Evolutionary conservation across 2,888 invertebrate species (phyloP), one percentile per base, ranked within the genome.

Genomic region (Euplagia quadripunctaria): DNA sequence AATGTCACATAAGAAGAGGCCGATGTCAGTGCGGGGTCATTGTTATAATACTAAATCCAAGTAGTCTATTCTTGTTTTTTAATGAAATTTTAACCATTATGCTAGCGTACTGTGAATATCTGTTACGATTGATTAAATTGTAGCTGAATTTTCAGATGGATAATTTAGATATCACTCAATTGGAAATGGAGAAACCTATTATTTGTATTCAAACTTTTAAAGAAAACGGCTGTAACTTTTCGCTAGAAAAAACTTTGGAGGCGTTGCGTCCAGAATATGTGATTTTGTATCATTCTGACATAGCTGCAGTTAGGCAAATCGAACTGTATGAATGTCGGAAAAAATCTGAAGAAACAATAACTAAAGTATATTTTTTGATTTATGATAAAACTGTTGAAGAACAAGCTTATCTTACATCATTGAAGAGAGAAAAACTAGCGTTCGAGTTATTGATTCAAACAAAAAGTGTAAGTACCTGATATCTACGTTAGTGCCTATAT

Each of bases 311-410:
- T 12, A 96, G 99, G 43, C 98, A 99, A 92, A 96, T 99, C 74
- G 99, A 99, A 96, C 97, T 98, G 79, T 98, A 97, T 87, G 98
- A 97, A 89, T 96, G 97, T 46, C 96, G 97, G 49, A 96, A 96
- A 76, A 90, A 93, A 64, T 78, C 88, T 0, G 90, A 93, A 3
- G 95, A 96, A 14, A 91, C 96, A 0, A 90, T 94, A 20, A 90
- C 97, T 8, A 97, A 97, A 86, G 97, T 99, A 12, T 99, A 98
- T 92, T 99, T 99, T 87, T 91, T 99, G 68, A 97, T 99, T 81
- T 99, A 99, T 90, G 97, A 97, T 14, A 98, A 98, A 77, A 99
- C 99, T 11, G 98, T 99, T 0, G 99, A 99, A 94, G 99, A 99
- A 92, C 99, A 99, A 94, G 97, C 98, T 4, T 99, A 99, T 93